Evolutionary conservation across 2,113 vertebrate genomes (phyloP).

Genomic region (Pterocles burchelli): DNA sequence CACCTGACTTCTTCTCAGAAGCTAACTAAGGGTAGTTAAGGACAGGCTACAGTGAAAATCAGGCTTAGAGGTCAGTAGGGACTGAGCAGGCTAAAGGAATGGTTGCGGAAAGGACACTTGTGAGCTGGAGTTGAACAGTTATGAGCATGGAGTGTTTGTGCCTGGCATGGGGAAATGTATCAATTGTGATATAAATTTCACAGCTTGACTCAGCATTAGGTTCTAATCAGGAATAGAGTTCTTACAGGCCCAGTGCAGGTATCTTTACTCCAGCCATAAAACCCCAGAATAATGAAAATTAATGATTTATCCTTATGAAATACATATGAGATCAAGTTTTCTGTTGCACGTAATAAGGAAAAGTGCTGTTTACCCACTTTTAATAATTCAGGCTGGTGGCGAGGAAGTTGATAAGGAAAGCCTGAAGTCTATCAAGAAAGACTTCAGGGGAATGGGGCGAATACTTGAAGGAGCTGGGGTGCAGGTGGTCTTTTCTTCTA

Average conservation of each 20-base stretch:
- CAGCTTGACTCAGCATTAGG: not conserved
- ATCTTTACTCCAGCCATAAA: not conserved
- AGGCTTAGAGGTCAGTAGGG: not conserved
- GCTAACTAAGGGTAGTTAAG: not conserved
- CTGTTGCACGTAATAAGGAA: not conserved
- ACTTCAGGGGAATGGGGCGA: no score
- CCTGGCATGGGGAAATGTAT: not conserved
- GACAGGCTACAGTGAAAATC: not conserved
- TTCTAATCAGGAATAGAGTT: not conserved
- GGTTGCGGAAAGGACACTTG: not conserved
- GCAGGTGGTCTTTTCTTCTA: no score
- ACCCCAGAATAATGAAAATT: not conserved
- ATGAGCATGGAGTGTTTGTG: not conserved
- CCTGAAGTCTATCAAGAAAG: no score
- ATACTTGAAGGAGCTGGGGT: no score
- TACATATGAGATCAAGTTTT: not conserved
- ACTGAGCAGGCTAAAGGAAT: not conserved
- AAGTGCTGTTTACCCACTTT: not conserved
- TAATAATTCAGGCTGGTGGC: no score
- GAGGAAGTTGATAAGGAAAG: no score
- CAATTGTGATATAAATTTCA: not conserved
- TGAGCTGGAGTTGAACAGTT: not conserved
- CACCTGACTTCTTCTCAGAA: not conserved
- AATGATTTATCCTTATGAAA: not conserved
- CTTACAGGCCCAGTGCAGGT: not conserved